Conservation (phyloP, 1,140 invertebrate species). For the Drosophila sturtevanti region DNA sequence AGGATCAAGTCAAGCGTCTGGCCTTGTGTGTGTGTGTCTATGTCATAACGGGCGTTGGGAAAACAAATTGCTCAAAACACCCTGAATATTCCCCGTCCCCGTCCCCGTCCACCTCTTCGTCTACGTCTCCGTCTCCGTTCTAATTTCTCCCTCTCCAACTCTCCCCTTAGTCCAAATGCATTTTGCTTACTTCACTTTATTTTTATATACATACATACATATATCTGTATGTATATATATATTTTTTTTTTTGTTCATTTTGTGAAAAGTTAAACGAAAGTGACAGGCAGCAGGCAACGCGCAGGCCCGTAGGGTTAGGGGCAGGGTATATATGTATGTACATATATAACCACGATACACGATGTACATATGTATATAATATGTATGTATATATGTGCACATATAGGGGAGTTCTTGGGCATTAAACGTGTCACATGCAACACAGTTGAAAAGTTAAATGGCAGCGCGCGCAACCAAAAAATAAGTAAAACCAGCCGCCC, state of each 20-base stretch:
- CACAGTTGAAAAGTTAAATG: conserved; percentile 78
- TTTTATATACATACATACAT: too few relatives aligned
- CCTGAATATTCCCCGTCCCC: conserved; percentile 33
- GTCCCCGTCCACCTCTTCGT: background rate
- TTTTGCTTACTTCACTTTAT: conserved; percentile 4
- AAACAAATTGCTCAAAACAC: conserved; percentile 79
- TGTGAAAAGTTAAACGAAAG: conserved; percentile 80
- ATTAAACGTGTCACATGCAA: conserved; percentile 78
- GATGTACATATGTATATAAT: background rate
- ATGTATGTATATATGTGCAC: background rate
- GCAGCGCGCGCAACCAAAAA: conserved; percentile 55
- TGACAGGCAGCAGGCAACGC: conserved; percentile 66
- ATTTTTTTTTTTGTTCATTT: conserved; percentile 47
- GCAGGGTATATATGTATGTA: conserved; percentile 1
- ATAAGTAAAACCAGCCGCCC: conserved; percentile 35
- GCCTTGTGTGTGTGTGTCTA: conserved; percentile 45
- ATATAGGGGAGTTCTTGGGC: conserved; percentile 24
- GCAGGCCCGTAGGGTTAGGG: conserved; percentile 49
- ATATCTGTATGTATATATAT: conserved; percentile 22
- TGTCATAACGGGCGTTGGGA: conserved; percentile 75
- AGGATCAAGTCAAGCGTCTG: conserved; percentile 56
- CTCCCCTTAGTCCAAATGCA: conserved; percentile 8
- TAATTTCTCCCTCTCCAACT: too few relatives aligned
- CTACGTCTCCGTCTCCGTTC: too few relatives aligned
- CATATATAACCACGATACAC: background rate